phyloP scores from a whole-genome alignment of 2,888 invertebrate species.

The Athripsodes cinereus region DNA sequence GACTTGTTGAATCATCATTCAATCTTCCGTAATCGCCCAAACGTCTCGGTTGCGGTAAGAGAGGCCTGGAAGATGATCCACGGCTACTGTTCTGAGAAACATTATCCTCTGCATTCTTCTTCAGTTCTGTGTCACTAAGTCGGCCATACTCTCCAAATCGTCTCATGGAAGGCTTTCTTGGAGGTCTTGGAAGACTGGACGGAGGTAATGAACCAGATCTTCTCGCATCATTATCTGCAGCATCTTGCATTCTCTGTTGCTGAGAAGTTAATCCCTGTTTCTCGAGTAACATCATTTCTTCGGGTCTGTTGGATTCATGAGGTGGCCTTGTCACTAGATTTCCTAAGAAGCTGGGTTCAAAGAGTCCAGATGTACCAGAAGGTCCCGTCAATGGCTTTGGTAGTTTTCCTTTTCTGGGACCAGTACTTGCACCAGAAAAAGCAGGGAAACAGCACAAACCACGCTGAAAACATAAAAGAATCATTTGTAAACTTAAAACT shows the following conservation, averaged over 20 bases:
- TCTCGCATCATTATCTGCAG: slow-evolving; percentile 31
- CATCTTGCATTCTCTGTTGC: slow-evolving; percentile 60
- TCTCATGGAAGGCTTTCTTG: slow-evolving; percentile 51
- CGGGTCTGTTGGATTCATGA: slow-evolving; percentile 45
- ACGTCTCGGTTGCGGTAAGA: slow-evolving; percentile 46
- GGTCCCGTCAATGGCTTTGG: slow-evolving; percentile 57
- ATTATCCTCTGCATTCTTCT: slow-evolving; percentile 39
- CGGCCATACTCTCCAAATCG: slow-evolving; percentile 62
- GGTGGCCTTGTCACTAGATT: slow-evolving; percentile 41
- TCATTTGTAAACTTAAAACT: too few relatives aligned
- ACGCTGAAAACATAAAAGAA: slow-evolving; percentile 53
- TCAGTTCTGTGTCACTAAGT: slow-evolving; percentile 46
- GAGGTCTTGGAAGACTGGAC: slow-evolving; percentile 66
- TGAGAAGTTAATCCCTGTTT: slow-evolving; percentile 72
- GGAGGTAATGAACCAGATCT: slow-evolving; percentile 61
- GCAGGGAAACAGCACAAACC: slow-evolving; percentile 83
- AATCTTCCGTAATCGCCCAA: slow-evolving; percentile 54
- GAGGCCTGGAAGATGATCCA: slow-evolving; percentile 41
- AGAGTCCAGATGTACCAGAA: slow-evolving; percentile 30
- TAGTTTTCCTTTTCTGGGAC: slow-evolving; percentile 71
- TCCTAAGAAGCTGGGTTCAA: slow-evolving; percentile 34
- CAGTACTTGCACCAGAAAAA: slow-evolving; percentile 69
- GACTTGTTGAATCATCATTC: slow-evolving; percentile 43
- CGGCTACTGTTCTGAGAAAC: slow-evolving; percentile 36
- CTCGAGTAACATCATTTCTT: slow-evolving; percentile 68